These are phyloP conservation scores for Carlito syrichta DNA, from an alignment of 2,113 vertebrate species.

Conservation along the genomic window DNA sequence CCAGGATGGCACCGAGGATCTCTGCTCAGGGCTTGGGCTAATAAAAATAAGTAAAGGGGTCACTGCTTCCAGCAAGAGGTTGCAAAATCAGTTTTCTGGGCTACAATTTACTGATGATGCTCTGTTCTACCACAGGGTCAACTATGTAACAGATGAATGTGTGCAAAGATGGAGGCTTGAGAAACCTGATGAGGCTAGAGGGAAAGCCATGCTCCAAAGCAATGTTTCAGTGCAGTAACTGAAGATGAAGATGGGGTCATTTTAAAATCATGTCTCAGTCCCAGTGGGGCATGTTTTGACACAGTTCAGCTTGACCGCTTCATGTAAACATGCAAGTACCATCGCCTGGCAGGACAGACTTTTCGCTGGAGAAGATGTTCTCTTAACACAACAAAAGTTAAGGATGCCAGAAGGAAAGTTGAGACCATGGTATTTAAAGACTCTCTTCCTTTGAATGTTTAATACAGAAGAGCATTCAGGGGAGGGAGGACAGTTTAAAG, in stretches of 20 bases:
- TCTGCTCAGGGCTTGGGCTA: neutral
- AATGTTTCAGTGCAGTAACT: neutral
- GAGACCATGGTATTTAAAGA: neutral
- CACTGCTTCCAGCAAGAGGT: neutral
- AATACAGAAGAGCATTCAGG: neutral
- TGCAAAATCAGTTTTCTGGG: neutral
- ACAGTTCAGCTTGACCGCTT: constrained; percentile 20
- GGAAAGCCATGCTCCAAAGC: neutral
- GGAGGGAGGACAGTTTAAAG: neutral
- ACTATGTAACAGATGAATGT: neutral
- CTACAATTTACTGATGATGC: neutral
- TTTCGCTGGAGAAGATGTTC: constrained; percentile 6
- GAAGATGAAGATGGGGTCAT: neutral
- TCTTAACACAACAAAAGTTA: neutral
- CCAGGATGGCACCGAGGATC: fast-evolving
- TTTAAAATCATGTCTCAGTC: constrained; percentile 37
- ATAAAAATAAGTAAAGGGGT: neutral
- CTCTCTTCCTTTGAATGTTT: neutral
- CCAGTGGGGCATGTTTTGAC: neutral
- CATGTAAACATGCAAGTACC: constrained; percentile 21
- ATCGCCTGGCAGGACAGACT: neutral
- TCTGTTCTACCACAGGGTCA: neutral
- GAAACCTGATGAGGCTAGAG: neutral
- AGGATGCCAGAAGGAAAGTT: neutral
- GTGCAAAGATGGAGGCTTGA: neutral